Conservation (phyloP, 2,888 invertebrate genomes). For the Nomada fabriciana region DNA sequence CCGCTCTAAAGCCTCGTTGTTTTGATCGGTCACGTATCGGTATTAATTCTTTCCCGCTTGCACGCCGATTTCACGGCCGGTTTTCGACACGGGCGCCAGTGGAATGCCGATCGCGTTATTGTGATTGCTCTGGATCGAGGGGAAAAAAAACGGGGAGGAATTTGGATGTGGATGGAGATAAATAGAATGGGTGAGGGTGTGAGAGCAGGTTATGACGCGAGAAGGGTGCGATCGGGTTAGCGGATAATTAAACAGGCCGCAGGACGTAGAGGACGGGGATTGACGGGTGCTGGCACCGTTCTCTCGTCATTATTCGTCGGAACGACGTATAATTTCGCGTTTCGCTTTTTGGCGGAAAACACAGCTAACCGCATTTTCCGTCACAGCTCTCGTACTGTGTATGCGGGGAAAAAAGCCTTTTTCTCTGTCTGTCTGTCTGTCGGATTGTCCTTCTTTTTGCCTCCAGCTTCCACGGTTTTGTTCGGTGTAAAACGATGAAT, state of each 20-base stretch:
- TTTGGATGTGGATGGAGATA: slow-evolving; percentile 2
- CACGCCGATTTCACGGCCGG: slow-evolving; percentile 58
- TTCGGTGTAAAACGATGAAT: slow-evolving; percentile 63
- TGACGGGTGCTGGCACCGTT: slow-evolving; percentile 72
- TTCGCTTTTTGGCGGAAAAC: slow-evolving; percentile 75
- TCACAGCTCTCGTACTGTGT: background rate
- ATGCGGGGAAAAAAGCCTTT: slow-evolving; percentile 8
- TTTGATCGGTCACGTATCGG: slow-evolving; percentile 39
- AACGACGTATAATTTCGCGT: slow-evolving; percentile 78
- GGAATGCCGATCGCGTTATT: slow-evolving; percentile 64
- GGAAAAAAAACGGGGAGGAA: slow-evolving; percentile 41
- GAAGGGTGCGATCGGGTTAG: slow-evolving; percentile 72
- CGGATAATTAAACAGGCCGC: slow-evolving; percentile 84
- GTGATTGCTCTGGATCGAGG: slow-evolving; percentile 69
- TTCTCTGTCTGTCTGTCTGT: background rate
- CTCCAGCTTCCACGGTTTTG: slow-evolving; percentile 27
- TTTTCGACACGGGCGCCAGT: slow-evolving; percentile 58
- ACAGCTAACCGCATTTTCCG: slow-evolving; percentile 63
- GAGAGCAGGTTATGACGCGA: slow-evolving; percentile 45
- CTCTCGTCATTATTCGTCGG: slow-evolving; percentile 84
- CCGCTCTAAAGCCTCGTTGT: background rate
- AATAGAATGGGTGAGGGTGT: slow-evolving; percentile 3
- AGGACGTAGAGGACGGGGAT: slow-evolving; percentile 77
- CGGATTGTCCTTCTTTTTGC: background rate
- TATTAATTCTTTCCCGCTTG: slow-evolving; percentile 57